Evolutionary conservation across 2,888 invertebrate species (phyloP), one percentile per base, ranked within the genome.

Genomic region (Melanostoma scalare): DNA sequence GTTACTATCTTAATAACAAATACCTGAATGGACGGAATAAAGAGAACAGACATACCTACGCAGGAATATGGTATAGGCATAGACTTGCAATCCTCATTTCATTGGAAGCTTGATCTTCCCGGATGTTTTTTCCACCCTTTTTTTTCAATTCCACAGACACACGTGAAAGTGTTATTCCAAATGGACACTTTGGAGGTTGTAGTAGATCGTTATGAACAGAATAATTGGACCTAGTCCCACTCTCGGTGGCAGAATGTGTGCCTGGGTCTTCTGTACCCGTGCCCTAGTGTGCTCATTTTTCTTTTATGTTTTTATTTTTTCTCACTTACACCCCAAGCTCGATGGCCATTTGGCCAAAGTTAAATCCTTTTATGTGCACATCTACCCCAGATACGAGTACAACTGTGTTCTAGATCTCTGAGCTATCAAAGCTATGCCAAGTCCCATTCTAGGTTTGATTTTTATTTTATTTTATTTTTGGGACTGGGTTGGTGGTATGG

Each of bases 321-420:
- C 8, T 48, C 40, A 68, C 50, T 63, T 38, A 56, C 35, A 35
- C 73, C 48, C 52, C 63, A 77, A 63, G 50, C 50, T 67, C 72
- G 55, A 72, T 61, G 65, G 76, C 61, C 72, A 82, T 82, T 77
- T 73, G 77, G 72, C 50, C 56, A 82, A 73, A 82, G 81, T 68
- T 72, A 72, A 82, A 82, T 82, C 68, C 68, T 68, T 58, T 55
- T 61, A 38, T 58, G n/a, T 35, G 36, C 46, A 9, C 46, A 36
- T 63, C 20, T n/a, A 63, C 50, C 63, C 71, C n/a, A 55, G 56
- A 56, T 72, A 55, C 72, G n/a, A 67, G 53, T 72, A 55, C 72
- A 8, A 67, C 53, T 55, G 9, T 77, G 77, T 52, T 50, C 77
- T 61, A 67, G 72, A 77, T 80, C 9, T 68, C 50, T 36, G 61